phyloP scores from a whole-genome alignment of 2,113 vertebrate species.

The Platichthys stellatus region DNA sequence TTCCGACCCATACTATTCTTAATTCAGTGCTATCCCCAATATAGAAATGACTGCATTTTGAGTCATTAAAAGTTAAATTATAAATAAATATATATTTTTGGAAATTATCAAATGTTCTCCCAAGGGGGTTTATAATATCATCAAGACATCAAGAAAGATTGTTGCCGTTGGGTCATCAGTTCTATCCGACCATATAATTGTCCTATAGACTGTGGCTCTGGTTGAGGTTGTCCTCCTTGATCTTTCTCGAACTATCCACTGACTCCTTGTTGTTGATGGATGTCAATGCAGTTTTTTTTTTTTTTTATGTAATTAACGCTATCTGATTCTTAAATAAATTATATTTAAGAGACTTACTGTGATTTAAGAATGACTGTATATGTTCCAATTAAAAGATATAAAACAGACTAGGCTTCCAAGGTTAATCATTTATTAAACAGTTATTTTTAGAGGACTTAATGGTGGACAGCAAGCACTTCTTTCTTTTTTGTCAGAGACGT shows the following conservation, averaged over 20 bases:
- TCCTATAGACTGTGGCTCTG: not conserved
- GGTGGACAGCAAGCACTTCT: not conserved
- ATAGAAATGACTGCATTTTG: too few species aligned
- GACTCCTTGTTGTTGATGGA: not conserved
- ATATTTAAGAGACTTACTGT: not conserved
- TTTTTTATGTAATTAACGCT: not conserved
- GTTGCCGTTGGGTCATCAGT: not conserved
- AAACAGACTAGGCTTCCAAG: not conserved
- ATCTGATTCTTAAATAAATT: not conserved
- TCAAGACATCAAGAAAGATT: not conserved
- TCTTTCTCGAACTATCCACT: not conserved
- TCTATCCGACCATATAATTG: not conserved
- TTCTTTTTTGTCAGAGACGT: not conserved
- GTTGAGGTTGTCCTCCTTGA: too few species aligned
- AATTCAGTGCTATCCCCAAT: too few species aligned
- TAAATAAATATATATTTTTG: too few species aligned
- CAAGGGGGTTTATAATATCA: not conserved
- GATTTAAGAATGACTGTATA: not conserved
- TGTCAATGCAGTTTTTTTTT: not conserved
- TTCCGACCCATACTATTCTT: too few species aligned
- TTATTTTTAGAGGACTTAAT: too few species aligned
- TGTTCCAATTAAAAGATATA: not conserved
- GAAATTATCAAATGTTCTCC: too few species aligned
- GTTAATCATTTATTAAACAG: not conserved
- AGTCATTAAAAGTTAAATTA: too few species aligned